Conservation (phyloP, 2,797 vertebrate species). For the Coendou prehensilis region DNA sequence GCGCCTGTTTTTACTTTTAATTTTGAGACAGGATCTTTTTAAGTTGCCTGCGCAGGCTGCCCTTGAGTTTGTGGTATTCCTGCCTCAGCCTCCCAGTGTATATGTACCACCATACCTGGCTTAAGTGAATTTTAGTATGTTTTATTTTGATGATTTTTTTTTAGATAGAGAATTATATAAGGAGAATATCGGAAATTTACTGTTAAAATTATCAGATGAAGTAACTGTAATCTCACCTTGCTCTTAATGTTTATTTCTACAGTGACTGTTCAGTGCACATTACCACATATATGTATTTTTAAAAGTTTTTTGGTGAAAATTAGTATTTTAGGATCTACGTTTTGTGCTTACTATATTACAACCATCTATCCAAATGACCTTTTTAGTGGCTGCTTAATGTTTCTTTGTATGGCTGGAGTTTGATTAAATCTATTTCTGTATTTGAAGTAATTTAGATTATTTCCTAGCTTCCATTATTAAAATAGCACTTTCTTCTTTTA, state of each 20-base stretch:
- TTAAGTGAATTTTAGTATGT: background rate
- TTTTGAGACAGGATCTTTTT: background rate
- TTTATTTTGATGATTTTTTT: slow-evolving; percentile 1
- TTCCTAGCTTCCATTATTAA: background rate
- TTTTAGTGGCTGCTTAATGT: background rate
- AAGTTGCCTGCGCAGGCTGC: background rate
- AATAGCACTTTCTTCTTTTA: background rate
- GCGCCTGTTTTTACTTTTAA: background rate
- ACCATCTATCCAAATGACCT: background rate
- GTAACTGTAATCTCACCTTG: background rate
- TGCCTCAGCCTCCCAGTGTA: background rate
- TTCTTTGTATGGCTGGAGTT: slow-evolving; percentile 8
- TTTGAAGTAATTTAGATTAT: slow-evolving; percentile 23
- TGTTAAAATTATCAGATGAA: slow-evolving; percentile 6
- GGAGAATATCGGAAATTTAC: background rate
- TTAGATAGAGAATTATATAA: background rate
- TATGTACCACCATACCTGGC: background rate
- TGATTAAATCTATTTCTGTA: background rate
- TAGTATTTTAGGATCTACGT: background rate
- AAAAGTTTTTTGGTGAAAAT: background rate
- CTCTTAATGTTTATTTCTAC: slow-evolving; percentile 10
- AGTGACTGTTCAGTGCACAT: background rate
- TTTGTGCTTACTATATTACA: background rate
- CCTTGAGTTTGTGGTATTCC: background rate
- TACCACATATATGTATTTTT: background rate